A percentile compares a stretch with the other conserved stretches of the same genome.
phyloP scores from a whole-genome alignment of 92 coral and sea anemone species.

The Metridium senile region DNA sequence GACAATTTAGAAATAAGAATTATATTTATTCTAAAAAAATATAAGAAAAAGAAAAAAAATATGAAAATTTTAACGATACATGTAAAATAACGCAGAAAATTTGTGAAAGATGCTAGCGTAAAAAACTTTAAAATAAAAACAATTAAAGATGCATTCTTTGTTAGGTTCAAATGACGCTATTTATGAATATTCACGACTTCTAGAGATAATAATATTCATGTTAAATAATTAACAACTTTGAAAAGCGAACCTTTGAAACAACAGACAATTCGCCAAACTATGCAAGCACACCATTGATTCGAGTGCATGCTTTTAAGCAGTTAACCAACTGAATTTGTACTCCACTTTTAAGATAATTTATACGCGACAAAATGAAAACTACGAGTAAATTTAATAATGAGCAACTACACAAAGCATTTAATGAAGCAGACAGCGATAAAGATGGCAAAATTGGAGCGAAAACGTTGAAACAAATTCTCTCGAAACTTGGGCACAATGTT shows the following conservation, averaged over 20 bases:
- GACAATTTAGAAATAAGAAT: too few species aligned
- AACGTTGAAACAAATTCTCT: slow-evolving; percentile 29
- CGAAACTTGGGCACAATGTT: slow-evolving; percentile 53
- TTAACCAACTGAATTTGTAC: too few species aligned
- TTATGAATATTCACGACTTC: background rate
- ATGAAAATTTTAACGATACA: too few species aligned
- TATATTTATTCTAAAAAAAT: too few species aligned
- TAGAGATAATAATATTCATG: background rate
- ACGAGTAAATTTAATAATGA: slow-evolving; percentile 18
- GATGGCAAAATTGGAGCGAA: slow-evolving; percentile 46
- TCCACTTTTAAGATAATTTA: background rate
- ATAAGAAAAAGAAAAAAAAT: too few species aligned
- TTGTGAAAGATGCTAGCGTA: too few species aligned
- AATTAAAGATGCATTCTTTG: background rate
- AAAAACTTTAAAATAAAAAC: too few species aligned
- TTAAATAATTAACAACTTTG: slow-evolving; percentile 21
- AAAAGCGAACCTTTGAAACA: background rate
- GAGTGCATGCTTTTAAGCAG: too few species aligned
- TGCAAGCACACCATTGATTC: too few species aligned
- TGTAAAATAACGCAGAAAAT: too few species aligned
- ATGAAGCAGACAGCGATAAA: slow-evolving; percentile 49
- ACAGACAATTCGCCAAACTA: background rate
- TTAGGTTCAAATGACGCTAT: background rate
- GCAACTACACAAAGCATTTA: slow-evolving; percentile 15
- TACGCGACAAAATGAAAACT: background rate